A percentile compares a stretch with the other conserved stretches of the same genome.
These are phyloP conservation scores for Megathymus violae DNA, from an alignment of 1,140 invertebrate genomes.

Conservation along the genomic window DNA sequence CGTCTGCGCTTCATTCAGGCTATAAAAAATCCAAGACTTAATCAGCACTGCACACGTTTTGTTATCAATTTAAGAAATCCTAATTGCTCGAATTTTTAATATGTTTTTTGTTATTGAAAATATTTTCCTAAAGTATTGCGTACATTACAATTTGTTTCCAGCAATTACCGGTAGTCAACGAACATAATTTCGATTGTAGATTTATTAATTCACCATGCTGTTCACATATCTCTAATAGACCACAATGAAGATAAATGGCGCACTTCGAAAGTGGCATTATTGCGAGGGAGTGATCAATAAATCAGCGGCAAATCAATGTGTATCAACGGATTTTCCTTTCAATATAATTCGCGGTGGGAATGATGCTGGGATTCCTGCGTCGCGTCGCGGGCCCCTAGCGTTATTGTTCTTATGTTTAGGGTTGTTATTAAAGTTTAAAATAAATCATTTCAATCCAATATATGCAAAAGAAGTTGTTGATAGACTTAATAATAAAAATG, in stretches of 20 bases:
- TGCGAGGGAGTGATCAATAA: slow-evolving; percentile 26
- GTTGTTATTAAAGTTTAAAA: too few relatives aligned
- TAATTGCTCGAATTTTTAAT: too few relatives aligned
- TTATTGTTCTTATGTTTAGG: too few relatives aligned
- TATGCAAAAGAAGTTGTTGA: too few relatives aligned
- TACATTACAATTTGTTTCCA: slow-evolving; percentile 1
- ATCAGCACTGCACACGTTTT: too few relatives aligned
- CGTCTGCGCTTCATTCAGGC: too few relatives aligned
- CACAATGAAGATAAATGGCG: slow-evolving; percentile 47
- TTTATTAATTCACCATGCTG: slow-evolving; percentile 33
- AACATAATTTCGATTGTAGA: slow-evolving; percentile 28
- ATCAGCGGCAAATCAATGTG: slow-evolving; percentile 39
- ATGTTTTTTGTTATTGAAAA: slow-evolving; percentile 5
- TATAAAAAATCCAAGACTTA: too few relatives aligned
- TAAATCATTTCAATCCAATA: too few relatives aligned
- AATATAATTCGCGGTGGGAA: slow-evolving; percentile 4
- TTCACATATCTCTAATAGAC: slow-evolving; percentile 20
- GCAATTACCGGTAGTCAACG: not conserved
- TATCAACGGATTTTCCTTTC: slow-evolving; percentile 30
- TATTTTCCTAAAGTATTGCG: slow-evolving; percentile 6
- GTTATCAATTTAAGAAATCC: too few relatives aligned
- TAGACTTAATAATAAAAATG: too few relatives aligned
- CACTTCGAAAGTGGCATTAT: slow-evolving; percentile 16
- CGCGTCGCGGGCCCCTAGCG: too few relatives aligned
- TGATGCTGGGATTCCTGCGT: not conserved